Evolutionary conservation across 2,888 invertebrate genomes (phyloP), one percentile per base, ranked within the genome.

Genomic region (Oscheius myriophilus): DNA sequence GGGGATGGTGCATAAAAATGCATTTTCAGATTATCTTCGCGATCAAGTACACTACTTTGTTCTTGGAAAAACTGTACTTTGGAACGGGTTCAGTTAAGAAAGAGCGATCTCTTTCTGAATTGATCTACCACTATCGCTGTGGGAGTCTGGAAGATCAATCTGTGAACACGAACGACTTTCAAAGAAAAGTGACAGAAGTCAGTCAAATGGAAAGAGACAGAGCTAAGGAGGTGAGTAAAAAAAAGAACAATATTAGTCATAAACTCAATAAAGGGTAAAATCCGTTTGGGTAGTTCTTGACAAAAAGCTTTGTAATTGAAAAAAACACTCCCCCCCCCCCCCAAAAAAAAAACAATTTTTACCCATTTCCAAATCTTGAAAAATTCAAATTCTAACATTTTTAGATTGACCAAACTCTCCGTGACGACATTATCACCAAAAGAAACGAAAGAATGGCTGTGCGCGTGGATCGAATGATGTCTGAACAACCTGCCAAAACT

Each of bases 371-470:
- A n/a, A n/a, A n/a, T n/a, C n/a, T n/a, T n/a, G n/a, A n/a, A n/a
- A n/a, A n/a, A n/a, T n/a, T n/a, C n/a, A n/a, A n/a, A n/a, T n/a
- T n/a, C n/a, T n/a, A n/a, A n/a, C n/a, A n/a, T n/a, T n/a, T n/a
- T 25, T 69, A 81, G 76, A 79, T 90, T 52, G 89, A 90, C 77
- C 82, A 87, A 63, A 89, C 89, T 77, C 88, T 90, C 79, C 86
- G 87, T 53, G 83, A 87, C 26, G 89, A 90, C 76, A 87, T 90
- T n/a, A 89, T 90, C 51, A 87, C 87, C 71, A 88, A 88, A 72
- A 85, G 90, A 18, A 90, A 90, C 79, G 78, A 87, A 61, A 81
- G 89, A 65, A 90, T 90, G 89, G 89, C 89, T 11, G 80, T 86
- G 43, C 82, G 89, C 57, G 87, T 89, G 1, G 82, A 87, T 11